phyloP scores from a whole-genome alignment of 2,888 invertebrate species.

The Horisme vitalbata region DNA sequence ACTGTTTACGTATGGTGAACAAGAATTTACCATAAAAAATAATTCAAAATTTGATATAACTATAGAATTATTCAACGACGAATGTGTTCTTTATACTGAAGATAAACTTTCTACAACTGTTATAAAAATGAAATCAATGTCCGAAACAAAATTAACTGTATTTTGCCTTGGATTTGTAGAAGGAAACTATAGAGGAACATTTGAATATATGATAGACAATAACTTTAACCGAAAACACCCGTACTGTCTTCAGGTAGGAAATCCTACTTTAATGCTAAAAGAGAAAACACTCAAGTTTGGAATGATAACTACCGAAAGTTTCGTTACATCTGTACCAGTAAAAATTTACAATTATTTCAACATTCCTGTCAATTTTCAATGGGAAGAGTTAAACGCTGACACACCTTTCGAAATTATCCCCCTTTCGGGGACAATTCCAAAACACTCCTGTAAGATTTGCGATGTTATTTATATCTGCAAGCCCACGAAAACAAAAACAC shows the following conservation, averaged over 20 bases:
- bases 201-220: constrained; percentile 60
- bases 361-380: constrained; percentile 55
- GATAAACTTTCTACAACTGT: constrained; percentile 41
- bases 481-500: constrained; percentile 63
- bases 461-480: constrained; percentile 60
- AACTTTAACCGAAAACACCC: constrained; percentile 57
- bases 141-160: constrained; percentile 45
- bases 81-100: constrained; percentile 53
- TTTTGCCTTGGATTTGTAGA: constrained; percentile 51
- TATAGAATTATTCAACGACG: constrained; percentile 48
- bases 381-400: constrained; percentile 57
- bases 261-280: constrained; percentile 52
- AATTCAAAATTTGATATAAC: constrained; percentile 53
- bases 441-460: constrained; percentile 60
- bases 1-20: constrained; percentile 54
- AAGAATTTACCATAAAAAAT: constrained; percentile 57
- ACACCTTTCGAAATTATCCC: constrained; percentile 69
- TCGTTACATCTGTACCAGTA: constrained; percentile 63
- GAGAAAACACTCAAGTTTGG: constrained; percentile 69
- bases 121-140: constrained; percentile 50
- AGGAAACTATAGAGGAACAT: constrained; percentile 53
- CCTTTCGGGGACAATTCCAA: constrained; percentile 52
- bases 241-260: constrained; percentile 56
- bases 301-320: constrained; percentile 69
- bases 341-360: constrained; percentile 66